These are phyloP conservation scores for Crocallis elinguaria DNA, from an alignment of 2,888 invertebrate genomes.

Conservation along the genomic window DNA sequence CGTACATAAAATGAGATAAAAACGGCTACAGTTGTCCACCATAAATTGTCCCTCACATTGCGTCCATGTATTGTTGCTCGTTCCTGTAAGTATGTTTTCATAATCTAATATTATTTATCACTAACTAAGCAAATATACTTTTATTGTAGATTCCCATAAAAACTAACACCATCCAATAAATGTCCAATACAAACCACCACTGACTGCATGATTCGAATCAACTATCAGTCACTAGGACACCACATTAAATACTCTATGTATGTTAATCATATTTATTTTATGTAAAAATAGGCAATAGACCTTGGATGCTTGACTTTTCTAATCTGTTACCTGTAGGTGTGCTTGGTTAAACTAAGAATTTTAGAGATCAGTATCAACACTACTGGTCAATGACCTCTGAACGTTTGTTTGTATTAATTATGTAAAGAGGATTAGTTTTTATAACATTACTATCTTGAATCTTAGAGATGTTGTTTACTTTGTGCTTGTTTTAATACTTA, in stretches of 20 bases:
- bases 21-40: conserved; percentile 48
- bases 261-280: too few relatives aligned
- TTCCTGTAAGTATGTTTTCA: conserved; percentile 75
- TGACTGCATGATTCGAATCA: too few relatives aligned
- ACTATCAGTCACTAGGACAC: too few relatives aligned
- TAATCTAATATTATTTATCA: too few relatives aligned
- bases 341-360: background rate
- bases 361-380: conserved; percentile 4
- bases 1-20: conserved; percentile 55
- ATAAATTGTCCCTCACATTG: conserved; percentile 53
- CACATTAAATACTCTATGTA: too few relatives aligned
- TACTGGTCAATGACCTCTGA: conserved; percentile 27
- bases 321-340: background rate
- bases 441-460: conserved; percentile 3
- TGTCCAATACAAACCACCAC: too few relatives aligned
- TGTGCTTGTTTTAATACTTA: background rate
- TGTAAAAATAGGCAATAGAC: too few relatives aligned
- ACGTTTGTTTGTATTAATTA: conserved; percentile 29
- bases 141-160: too few relatives aligned
- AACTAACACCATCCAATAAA: too few relatives aligned
- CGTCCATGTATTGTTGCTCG: conserved; percentile 85
- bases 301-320: background rate
- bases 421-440: conserved; percentile 8
- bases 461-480: background rate
- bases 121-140: too few relatives aligned